phyloP scores from a whole-genome alignment of 2,888 invertebrate genomes.

The Drosophila demipolita region DNA sequence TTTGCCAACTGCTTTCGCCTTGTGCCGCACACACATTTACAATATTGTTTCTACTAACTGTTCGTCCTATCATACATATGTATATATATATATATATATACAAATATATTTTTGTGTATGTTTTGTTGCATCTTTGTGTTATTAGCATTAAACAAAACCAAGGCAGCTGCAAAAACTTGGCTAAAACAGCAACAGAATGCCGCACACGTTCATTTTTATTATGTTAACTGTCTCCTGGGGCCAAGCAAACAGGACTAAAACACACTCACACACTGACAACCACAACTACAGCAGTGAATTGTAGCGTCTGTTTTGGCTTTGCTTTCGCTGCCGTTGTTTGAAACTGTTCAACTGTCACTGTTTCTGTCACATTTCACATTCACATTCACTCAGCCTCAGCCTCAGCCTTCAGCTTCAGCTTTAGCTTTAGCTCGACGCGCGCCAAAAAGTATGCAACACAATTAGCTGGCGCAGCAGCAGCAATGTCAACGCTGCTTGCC shows the following conservation, averaged over 20 bases:
- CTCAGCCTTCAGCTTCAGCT: slow-evolving; percentile 7
- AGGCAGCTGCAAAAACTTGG: slow-evolving; percentile 50
- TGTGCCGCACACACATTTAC: slow-evolving; percentile 64
- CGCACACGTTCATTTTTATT: slow-evolving; percentile 79
- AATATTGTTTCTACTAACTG: slow-evolving; percentile 67
- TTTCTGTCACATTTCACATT: slow-evolving; percentile 75
- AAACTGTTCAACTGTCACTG: slow-evolving; percentile 75
- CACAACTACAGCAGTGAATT: slow-evolving; percentile 45
- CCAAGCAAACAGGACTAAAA: slow-evolving; percentile 42
- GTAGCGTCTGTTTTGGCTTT: slow-evolving; percentile 44
- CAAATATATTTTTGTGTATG: slow-evolving; percentile 9
- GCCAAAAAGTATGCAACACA: slow-evolving; percentile 74
- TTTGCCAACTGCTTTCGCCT: slow-evolving; percentile 77
- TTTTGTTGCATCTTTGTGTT: slow-evolving; percentile 52
- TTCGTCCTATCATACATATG: slow-evolving; percentile 20
- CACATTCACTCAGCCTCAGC: too few species aligned
- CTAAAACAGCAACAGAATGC: slow-evolving; percentile 68
- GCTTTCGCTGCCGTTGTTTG: slow-evolving; percentile 35
- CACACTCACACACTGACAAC: slow-evolving; percentile 16
- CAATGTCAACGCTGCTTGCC: neutral
- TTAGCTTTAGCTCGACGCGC: slow-evolving; percentile 44
- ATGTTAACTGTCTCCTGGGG: slow-evolving; percentile 81
- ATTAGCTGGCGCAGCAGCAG: slow-evolving; percentile 24
- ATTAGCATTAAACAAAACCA: slow-evolving; percentile 73
- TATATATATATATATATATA: too few species aligned